Evolutionary conservation across 2,113 vertebrate genomes (phyloP).

Genomic region (Plecturocebus donacophilus): DNA sequence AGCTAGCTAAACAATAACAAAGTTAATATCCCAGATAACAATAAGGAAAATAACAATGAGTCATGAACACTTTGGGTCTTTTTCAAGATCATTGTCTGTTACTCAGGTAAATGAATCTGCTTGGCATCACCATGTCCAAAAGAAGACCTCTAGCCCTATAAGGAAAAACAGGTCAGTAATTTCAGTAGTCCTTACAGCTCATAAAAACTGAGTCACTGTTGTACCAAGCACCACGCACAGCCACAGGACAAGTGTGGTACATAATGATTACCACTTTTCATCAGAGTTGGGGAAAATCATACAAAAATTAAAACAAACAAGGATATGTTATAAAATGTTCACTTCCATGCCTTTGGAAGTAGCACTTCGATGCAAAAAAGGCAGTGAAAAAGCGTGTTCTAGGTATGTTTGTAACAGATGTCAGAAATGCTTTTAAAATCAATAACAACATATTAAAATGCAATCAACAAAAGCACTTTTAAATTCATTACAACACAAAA

Average conservation of each 20-base stretch:
- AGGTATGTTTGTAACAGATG: neutral
- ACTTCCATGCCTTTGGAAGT: neutral
- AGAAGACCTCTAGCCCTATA: neutral
- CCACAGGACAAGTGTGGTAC: neutral
- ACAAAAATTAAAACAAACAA: conserved; percentile 23
- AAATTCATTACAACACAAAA: conserved; percentile 37
- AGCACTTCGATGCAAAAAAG: neutral
- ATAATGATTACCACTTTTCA: neutral
- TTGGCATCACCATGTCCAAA: neutral
- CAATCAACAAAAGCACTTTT: neutral
- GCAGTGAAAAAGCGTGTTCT: neutral
- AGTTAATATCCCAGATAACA: neutral
- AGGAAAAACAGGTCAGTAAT: neutral
- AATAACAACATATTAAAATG: conserved; percentile 13
- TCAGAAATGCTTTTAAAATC: neutral
- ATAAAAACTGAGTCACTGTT: neutral
- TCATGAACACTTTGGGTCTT: neutral
- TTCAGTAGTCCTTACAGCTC: neutral
- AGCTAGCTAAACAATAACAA: neutral
- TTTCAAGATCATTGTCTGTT: neutral
- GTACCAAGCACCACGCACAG: neutral
- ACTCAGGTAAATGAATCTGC: neutral
- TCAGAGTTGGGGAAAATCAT: conserved; percentile 11
- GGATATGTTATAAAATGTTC: neutral
- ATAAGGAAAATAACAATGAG: conserved; percentile 13